A percentile compares a stretch with the other conserved stretches of the same genome.
Conservation (phyloP, 2,888 invertebrate genomes). For the Rhabditoides inermis region DNA sequence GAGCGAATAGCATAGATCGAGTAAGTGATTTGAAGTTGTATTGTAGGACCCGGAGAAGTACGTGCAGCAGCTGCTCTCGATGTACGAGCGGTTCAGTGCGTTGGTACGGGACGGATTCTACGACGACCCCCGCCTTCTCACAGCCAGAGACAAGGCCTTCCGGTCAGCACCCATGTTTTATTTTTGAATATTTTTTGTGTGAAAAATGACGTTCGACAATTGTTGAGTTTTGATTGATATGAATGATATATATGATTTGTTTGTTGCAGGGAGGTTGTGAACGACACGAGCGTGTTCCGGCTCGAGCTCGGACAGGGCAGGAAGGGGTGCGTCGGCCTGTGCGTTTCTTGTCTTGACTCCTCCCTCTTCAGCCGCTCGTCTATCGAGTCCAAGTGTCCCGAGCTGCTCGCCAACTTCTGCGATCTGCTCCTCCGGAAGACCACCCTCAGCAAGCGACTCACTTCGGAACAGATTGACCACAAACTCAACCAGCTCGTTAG, state of each 20-base stretch:
- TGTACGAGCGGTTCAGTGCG: slow-evolving; percentile 83
- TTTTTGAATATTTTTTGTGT: neutral
- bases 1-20: neutral
- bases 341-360: too few species aligned
- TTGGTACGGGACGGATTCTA: slow-evolving; percentile 87
- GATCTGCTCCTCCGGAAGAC: slow-evolving; percentile 95
- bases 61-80: slow-evolving; percentile 81
- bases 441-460: slow-evolving; percentile 85
- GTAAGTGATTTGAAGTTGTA: too few species aligned
- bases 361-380: slow-evolving; percentile 18
- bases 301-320: slow-evolving; percentile 58
- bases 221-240: neutral
- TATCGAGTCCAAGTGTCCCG: slow-evolving; percentile 89
- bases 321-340: slow-evolving; percentile 13
- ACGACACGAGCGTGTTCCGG: slow-evolving; percentile 81
- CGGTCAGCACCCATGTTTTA: slow-evolving; percentile 2
- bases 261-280: slow-evolving; percentile 91
- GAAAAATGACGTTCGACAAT: neutral
- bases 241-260: slow-evolving; percentile 27
- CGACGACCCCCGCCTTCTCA: slow-evolving; percentile 92
- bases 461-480: slow-evolving; percentile 89
- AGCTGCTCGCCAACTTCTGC: slow-evolving; percentile 96
- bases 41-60: slow-evolving; percentile 85
- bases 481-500: slow-evolving; percentile 79
- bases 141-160: slow-evolving; percentile 60